A percentile compares a stretch with the other conserved stretches of the same genome.
Conservation (phyloP, 30 jellyfish, hydroid and myxozoan genomes). For the Mastigias papua region DNA sequence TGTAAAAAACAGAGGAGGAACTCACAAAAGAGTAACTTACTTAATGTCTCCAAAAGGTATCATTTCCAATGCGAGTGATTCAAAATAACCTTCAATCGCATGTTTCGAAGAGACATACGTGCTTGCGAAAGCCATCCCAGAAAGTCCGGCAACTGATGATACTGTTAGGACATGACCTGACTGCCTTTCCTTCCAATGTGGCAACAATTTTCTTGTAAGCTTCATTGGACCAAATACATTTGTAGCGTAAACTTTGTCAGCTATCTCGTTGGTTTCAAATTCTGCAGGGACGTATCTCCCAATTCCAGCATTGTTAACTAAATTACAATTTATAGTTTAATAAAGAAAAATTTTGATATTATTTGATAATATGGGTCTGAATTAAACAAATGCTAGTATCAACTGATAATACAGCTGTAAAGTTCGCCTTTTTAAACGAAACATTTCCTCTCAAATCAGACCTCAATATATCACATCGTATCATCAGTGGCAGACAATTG, state of each 20-base stretch:
- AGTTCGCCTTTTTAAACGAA: neutral
- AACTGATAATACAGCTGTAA: neutral
- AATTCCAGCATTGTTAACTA: slow-evolving; percentile 55
- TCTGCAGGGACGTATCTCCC: slow-evolving; percentile 41
- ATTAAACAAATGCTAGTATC: neutral
- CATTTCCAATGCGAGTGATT: slow-evolving; percentile 25
- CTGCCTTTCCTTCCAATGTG: slow-evolving; percentile 28
- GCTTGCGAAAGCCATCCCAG: slow-evolving; percentile 12
- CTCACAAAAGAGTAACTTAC: neutral
- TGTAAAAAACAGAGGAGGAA: too few species aligned
- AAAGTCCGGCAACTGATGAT: slow-evolving; percentile 27
- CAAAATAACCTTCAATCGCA: slow-evolving; percentile 44
- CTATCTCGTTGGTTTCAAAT: neutral
- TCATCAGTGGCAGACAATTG: too few species aligned
- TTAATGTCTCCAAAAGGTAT: neutral
- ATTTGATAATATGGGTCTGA: neutral
- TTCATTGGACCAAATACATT: slow-evolving; percentile 47
- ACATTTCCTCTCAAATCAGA: neutral
- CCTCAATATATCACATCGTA: too few species aligned
- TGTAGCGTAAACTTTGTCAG: slow-evolving; percentile 7
- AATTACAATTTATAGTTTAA: neutral
- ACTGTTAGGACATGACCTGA: slow-evolving; percentile 42
- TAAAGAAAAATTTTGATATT: neutral
- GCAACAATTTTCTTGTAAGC: slow-evolving; percentile 32
- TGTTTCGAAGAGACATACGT: slow-evolving; percentile 24